Base-by-base conservation (phyloP, 2,113 vertebrate species). In the Brachyhypopomus occidentalis region DNA sequence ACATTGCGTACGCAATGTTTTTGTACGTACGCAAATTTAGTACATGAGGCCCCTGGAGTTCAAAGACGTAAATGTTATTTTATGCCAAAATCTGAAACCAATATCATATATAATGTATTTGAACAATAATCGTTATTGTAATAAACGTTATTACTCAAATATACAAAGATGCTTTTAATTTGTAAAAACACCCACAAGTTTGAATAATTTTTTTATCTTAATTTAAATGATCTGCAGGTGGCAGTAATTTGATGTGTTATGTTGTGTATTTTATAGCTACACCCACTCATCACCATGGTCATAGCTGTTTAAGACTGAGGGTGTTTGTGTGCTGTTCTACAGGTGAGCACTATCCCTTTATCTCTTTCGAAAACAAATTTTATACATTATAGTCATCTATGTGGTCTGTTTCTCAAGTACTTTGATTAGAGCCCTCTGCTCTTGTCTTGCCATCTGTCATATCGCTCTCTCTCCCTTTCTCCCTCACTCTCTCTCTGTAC, bases 291-390 rank as follows among this genome's bases (percentile, higher is more conserved):
- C 96, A 96, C 91, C 95, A 96, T 82, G 96, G 93, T 88, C 95
- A 95, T 85, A 95, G 95, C 91, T 98, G 97, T 92, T 94, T 98
- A 88, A 95, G 95, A 93, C 95, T 98, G 95, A 95, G 96, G 82
- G 96, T 98, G 80, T 98, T 94, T 22, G 96, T 98, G 84, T 98
- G 96, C 94, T 98, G 97, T 38, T 94, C 95, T 85, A 95, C 96
- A 83, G 95, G 97, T 98, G 89, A 96, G 95, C 94, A 55, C 52
- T 14, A 2, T 23, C 52, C 22, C 19, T 30, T 12, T 60, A 2
- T 23, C 52, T 27, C 19, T 30, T 12, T 60, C 27, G 72, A 17
- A 63, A 11, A 45, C 41, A 45, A 8, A 11, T 45, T 45, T 45
- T 45, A 45, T 45, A 7, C 5, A 45, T 45, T 45, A 45, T 45